Percentiles rank a stretch among this genome's conserved stretches.
Conservation (phyloP, 2,113 vertebrate species). For the Lasiurus borealis region DNA sequence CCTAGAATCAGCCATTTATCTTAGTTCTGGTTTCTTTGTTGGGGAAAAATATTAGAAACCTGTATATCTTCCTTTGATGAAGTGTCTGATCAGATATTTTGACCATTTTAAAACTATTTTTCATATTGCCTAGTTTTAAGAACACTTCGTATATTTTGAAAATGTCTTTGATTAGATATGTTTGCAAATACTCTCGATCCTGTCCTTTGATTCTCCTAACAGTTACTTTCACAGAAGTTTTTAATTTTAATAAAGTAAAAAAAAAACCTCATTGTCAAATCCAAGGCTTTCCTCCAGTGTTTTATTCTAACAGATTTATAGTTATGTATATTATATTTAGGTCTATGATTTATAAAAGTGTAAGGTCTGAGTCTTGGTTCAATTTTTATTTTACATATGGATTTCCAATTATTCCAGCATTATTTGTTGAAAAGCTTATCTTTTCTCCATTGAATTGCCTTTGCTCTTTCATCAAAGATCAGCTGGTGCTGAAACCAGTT, state of each 20-base stretch:
- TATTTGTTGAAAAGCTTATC: neutral
- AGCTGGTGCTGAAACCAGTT: neutral
- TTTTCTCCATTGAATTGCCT: neutral
- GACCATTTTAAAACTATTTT: neutral
- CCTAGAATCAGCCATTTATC: constrained; percentile 13
- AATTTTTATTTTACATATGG: neutral
- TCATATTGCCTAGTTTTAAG: neutral
- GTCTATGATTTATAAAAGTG: neutral
- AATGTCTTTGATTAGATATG: neutral
- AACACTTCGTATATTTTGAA: neutral
- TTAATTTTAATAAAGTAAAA: neutral
- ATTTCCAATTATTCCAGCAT: neutral
- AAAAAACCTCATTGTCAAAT: neutral
- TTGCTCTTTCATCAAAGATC: neutral
- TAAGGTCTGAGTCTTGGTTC: neutral
- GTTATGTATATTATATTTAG: neutral
- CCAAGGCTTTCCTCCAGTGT: neutral
- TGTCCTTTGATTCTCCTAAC: neutral
- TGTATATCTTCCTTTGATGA: neutral
- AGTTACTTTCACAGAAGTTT: constrained; percentile 4
- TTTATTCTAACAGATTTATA: neutral
- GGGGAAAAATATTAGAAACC: neutral
- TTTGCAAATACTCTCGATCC: neutral
- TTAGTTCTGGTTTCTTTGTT: neutral
- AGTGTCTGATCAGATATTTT: neutral